Evolutionary conservation across 2,888 invertebrate genomes (phyloP).

Genomic region (Dorcus parallelipipedus): DNA sequence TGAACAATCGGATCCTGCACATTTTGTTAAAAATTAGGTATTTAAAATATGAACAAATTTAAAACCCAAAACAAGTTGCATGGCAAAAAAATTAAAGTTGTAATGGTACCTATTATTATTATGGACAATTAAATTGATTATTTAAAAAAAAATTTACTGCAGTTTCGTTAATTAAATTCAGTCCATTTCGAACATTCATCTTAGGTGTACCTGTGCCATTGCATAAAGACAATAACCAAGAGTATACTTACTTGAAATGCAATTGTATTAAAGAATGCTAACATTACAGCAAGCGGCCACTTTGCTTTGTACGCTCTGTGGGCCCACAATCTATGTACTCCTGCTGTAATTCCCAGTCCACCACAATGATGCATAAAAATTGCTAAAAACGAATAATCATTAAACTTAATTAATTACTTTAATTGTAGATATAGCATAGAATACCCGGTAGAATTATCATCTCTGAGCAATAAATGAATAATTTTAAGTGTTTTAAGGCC

Average conservation of each 20-base stretch:
- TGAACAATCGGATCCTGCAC: constrained; percentile 49
- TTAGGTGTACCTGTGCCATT: too few relatives aligned
- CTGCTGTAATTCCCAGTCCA: constrained; percentile 93
- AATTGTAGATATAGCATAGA: neutral
- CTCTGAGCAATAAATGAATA: neutral
- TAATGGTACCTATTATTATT: too few relatives aligned
- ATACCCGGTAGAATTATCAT: neutral
- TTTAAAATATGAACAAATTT: too few relatives aligned
- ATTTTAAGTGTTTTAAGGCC: neutral
- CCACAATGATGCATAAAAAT: constrained; percentile 69
- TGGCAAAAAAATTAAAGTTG: too few relatives aligned
- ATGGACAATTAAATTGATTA: too few relatives aligned
- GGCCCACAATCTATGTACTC: constrained; percentile 94
- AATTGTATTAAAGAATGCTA: constrained; percentile 80
- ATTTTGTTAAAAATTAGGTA: neutral
- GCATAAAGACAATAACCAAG: neutral
- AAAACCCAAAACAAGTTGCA: too few relatives aligned
- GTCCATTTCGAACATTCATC: too few relatives aligned
- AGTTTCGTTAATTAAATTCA: too few relatives aligned
- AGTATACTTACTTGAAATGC: constrained; percentile 71
- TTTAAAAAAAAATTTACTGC: too few relatives aligned
- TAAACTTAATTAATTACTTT: neutral
- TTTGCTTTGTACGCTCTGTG: constrained; percentile 95
- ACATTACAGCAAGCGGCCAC: constrained; percentile 77
- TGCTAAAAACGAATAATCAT: constrained; percentile 46